Base-by-base conservation (phyloP, 2,888 invertebrate genomes). In the Ephialtes manifestator region DNA sequence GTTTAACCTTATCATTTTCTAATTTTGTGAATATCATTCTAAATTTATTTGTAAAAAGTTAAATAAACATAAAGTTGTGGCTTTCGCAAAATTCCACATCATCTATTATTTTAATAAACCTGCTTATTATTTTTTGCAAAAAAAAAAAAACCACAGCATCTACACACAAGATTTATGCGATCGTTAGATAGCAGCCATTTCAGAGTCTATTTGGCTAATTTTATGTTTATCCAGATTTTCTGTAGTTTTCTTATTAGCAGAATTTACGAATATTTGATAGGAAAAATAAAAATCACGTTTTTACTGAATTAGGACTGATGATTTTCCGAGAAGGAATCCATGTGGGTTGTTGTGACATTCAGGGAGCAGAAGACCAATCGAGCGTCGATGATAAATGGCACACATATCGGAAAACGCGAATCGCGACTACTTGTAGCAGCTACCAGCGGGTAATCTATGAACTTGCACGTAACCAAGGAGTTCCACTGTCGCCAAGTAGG, bases 311-410 rank as follows among this genome's bases (percentile, higher is more conserved):
- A 20, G 13, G 43, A 43, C 20, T 18, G 43, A 65, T 43, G 39
- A 24, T 4, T 67, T 43, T 20, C 39, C 11, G 18, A 5, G 13
- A 67, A 43, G 39, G 11, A 10, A 65, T 18, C 35, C 18, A n/a
- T 46, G 2, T 46, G 43, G 15, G 10, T 13, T 46, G 11, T 43
- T 46, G 11, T 43, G 4, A 11, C 28, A 24, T n/a, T 60, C 60
- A 31, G 58, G 46, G 74, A 28, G 46, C 46, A 31, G 11, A 31
- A 28, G 46, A n/a, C 60, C 58, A 60, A 31, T 63, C 60, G 60
- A 60, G 46, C 48, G 74, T 46, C 58, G n/a, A 58, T 74, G 74
- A 74, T 74, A 31, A 74, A 74, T 63, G n/a, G n/a, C 18, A 60
- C 74, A 48, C 8, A 31, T 48, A 60, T 48, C 74, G 60, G 46